phyloP scores from a whole-genome alignment of 2,888 invertebrate species.

The Tinea semifulvella region DNA sequence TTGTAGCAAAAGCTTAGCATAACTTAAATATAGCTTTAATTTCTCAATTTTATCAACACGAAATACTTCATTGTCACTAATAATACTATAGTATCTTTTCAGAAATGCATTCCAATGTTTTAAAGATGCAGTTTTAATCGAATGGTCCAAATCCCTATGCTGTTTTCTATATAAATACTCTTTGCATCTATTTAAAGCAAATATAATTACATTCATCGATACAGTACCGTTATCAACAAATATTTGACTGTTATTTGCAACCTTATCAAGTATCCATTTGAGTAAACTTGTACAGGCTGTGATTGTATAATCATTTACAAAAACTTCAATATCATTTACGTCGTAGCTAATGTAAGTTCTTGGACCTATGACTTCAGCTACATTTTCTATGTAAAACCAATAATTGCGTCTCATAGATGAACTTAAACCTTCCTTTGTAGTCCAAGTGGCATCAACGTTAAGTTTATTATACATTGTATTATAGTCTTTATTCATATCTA shows the following conservation, averaged over 20 bases:
- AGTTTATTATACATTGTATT: slow-evolving; percentile 44
- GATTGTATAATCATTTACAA: slow-evolving; percentile 76
- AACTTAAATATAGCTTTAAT: slow-evolving; percentile 39
- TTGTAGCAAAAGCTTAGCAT: slow-evolving; percentile 65
- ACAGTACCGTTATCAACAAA: slow-evolving; percentile 62
- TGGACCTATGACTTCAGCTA: slow-evolving; percentile 74
- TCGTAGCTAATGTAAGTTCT: slow-evolving; percentile 73
- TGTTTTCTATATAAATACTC: slow-evolving; percentile 67
- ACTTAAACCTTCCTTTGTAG: slow-evolving; percentile 57
- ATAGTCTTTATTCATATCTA: slow-evolving; percentile 33
- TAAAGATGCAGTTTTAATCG: slow-evolving; percentile 37
- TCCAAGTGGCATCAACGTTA: slow-evolving; percentile 44
- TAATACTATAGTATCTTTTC: slow-evolving; percentile 70
- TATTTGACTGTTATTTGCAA: slow-evolving; percentile 43
- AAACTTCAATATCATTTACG: slow-evolving; percentile 63
- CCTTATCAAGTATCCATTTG: slow-evolving; percentile 62
- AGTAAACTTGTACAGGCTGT: slow-evolving; percentile 82
- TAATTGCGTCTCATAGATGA: slow-evolving; percentile 67
- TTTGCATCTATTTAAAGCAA: slow-evolving; percentile 76
- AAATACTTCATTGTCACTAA: slow-evolving; percentile 66
- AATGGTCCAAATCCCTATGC: slow-evolving; percentile 72
- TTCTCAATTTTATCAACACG: slow-evolving; percentile 39
- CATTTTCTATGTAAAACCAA: slow-evolving; percentile 69
- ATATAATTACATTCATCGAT: slow-evolving; percentile 67
- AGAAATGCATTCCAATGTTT: slow-evolving; percentile 75